A percentile compares a stretch with the other conserved stretches of the same genome.
Conservation (phyloP, 2,797 vertebrate species). For the Chelon auratus region DNA sequence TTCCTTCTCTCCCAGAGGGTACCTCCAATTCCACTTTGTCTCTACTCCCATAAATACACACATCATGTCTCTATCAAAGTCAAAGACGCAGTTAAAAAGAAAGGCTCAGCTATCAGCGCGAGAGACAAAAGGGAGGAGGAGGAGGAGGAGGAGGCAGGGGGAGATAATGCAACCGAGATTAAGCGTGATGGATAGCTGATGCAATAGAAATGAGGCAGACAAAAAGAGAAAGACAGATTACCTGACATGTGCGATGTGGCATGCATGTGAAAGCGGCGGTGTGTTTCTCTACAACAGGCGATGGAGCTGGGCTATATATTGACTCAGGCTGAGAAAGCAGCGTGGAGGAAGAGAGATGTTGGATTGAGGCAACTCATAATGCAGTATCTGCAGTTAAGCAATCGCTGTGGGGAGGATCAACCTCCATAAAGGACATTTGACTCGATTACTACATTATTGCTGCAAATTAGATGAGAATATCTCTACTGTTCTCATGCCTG, state of each 20-base stretch:
- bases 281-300: constrained; percentile 81
- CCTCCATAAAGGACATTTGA: too few relatives aligned
- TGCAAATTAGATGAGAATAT: too few relatives aligned
- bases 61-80: constrained; percentile 48
- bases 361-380: constrained; percentile 56
- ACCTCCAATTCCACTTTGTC: constrained; percentile 60
- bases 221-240: constrained; percentile 83
- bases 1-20: constrained; percentile 48
- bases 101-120: constrained; percentile 27
- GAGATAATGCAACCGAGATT: constrained; percentile 62
- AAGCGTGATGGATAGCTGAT: constrained; percentile 72
- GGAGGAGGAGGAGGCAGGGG: constrained; percentile 29
- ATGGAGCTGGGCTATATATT: constrained; percentile 79
- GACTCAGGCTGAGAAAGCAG: constrained; percentile 81
- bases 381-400: background rate
- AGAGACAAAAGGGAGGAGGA: constrained; percentile 28
- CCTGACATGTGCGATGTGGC: constrained; percentile 81
- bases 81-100: constrained; percentile 58
- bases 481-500: too few relatives aligned
- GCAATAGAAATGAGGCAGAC: constrained; percentile 59
- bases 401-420: too few relatives aligned
- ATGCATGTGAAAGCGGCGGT: constrained; percentile 82
- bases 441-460: too few relatives aligned
- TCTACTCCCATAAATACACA: constrained; percentile 38
- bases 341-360: constrained; percentile 55